Conservation (phyloP, 2,888 invertebrate species). For the Chymomyza caudatula region DNA sequence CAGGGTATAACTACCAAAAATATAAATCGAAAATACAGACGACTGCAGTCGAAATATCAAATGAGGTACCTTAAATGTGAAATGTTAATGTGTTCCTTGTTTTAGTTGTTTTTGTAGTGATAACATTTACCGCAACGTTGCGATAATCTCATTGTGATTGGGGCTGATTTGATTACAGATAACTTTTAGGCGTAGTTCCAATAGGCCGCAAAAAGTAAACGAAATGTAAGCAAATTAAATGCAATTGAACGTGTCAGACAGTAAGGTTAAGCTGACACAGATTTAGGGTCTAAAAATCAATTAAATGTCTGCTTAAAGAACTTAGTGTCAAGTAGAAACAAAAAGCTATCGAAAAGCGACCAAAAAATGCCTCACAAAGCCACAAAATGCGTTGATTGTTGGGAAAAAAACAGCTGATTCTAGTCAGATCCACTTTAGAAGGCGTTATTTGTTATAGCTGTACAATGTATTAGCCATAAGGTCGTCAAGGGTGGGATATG, state of each 20-base stretch:
- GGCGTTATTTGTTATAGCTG: neutral
- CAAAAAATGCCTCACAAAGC: neutral
- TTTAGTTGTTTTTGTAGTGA: neutral
- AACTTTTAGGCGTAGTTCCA: neutral
- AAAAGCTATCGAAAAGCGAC: neutral
- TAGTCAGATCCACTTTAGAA: too few relatives aligned
- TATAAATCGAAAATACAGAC: too few relatives aligned
- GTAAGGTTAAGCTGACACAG: constrained; percentile 1
- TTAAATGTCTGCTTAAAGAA: constrained; percentile 33
- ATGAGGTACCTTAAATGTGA: constrained; percentile 34
- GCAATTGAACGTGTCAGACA: constrained; percentile 3
- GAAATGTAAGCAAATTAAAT: constrained; percentile 26
- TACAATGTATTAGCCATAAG: constrained; percentile 1
- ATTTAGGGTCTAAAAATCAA: constrained; percentile 60
- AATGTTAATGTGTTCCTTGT: constrained; percentile 9
- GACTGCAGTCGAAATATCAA: too few relatives aligned
- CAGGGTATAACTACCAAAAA: too few relatives aligned
- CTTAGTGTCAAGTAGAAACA: constrained; percentile 27
- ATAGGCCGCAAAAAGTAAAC: constrained; percentile 25
- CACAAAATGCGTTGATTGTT: neutral
- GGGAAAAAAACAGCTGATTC: neutral
- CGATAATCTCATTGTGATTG: constrained; percentile 18
- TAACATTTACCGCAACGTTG: constrained; percentile 2
- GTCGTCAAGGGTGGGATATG: neutral
- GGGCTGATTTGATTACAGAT: neutral